Conservation (phyloP, 2,888 invertebrate species). For the Sicus ferrugineus region DNA sequence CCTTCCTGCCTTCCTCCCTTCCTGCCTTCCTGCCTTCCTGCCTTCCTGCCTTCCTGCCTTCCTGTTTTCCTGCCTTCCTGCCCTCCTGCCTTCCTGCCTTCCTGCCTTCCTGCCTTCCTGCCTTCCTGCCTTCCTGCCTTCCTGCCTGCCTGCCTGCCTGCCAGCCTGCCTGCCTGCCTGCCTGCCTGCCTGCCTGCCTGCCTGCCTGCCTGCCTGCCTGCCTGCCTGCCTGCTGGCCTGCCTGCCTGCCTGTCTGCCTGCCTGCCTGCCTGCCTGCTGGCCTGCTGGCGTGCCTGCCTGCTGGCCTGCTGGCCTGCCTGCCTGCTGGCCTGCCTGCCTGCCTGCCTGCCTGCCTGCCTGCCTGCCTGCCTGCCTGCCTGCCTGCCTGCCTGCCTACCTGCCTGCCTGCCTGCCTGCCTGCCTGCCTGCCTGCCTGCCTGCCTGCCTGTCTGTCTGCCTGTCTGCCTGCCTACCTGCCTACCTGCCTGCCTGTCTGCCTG, state of each 20-base stretch:
- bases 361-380: background rate
- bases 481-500: no score
- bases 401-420: no score
- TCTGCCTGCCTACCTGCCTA: no score
- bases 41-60: background rate
- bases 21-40: background rate
- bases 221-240: no score
- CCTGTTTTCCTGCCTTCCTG: no score
- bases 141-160: conserved; percentile 7
- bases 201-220: background rate
- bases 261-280: no score
- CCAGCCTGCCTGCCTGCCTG: background rate
- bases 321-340: no score
- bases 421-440: background rate
- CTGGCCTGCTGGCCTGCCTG: no score
- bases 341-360: background rate
- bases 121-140: background rate
- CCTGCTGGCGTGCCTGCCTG: no score
- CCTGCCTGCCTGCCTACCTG: no score
- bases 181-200: conserved; percentile 1
- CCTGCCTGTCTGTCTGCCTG: no score
- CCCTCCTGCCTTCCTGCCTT: background rate
- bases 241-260: no score
- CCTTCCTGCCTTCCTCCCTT: background rate
- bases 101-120: background rate